Conservation (phyloP, 2,888 invertebrate genomes). For the Brassicogethes aeneus region DNA sequence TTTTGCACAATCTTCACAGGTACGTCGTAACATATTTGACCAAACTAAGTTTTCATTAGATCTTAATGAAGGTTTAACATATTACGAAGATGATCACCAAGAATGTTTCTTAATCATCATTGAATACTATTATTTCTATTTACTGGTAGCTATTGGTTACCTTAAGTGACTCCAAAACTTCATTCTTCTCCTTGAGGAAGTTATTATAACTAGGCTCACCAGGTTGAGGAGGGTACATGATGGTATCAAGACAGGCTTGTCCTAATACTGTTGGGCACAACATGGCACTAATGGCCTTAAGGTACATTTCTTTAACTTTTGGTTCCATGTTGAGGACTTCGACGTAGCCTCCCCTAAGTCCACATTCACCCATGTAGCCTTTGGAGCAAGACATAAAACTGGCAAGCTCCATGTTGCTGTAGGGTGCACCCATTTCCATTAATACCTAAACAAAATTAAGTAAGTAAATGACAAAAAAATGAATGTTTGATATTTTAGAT, state of each 20-base stretch:
- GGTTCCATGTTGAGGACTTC: conserved; percentile 86
- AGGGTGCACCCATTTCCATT: conserved; percentile 84
- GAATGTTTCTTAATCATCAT: background rate
- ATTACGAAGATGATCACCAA: background rate
- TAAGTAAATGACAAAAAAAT: conserved; percentile 2
- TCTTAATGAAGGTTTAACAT: background rate
- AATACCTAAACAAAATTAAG: conserved; percentile 49
- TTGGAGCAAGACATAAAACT: conserved; percentile 97
- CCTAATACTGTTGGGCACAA: conserved; percentile 90
- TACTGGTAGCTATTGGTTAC: conserved; percentile 16
- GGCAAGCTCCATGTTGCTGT: conserved; percentile 73
- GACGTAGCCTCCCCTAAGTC: conserved; percentile 89
- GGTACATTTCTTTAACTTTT: conserved; percentile 67
- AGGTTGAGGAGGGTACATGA: conserved; percentile 77
- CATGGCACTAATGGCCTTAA: conserved; percentile 89
- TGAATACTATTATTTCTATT: background rate
- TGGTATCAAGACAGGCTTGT: conserved; percentile 58
- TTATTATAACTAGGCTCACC: conserved; percentile 83
- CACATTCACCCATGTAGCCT: conserved; percentile 94
- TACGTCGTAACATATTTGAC: no score
- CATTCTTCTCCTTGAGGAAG: conserved; percentile 64
- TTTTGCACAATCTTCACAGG: no score
- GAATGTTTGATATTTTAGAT: no score
- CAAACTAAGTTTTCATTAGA: background rate
- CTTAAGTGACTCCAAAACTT: conserved; percentile 65